Evolutionary conservation across 2,888 invertebrate species (phyloP), one percentile per base, ranked within the genome.

Genomic region (Sclerodermus sp.): DNA sequence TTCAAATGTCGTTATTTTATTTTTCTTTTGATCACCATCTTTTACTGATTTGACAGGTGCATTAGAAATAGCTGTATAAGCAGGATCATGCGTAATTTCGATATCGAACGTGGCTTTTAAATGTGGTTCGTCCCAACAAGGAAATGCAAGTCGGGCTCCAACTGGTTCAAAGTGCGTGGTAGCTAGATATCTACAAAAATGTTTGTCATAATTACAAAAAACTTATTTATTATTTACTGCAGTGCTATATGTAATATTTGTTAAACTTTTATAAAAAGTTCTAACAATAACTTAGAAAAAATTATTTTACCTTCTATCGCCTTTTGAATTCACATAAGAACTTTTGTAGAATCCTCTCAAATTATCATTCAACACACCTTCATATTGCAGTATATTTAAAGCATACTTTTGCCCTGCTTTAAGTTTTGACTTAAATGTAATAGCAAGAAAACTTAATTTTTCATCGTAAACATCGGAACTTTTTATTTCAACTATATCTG

Each of bases 121-220:
- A 0, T 79, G 79, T 0, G 91, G 90, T 66, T 88, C 87, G 62
- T 90, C 90, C 66, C 86, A 90, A 67, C 90, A 90, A 0, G 90
- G 90, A 71, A 90, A 90, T 0, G 85, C 88, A 39, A 82, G 81
- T 1, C 88, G 83, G 0, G 88, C 87, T 49, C 82, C 82, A 0
- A 84, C 84, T 0, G 86, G 82, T 70, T 88, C 86, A 45, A 89
- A 84, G 53, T 88, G 88, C 0, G 88, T 87, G 1, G 86, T 83
- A 1, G 85, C 84, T n/a, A 88, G 71, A 59, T 80, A 82, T 61
- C 87, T 87, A 74, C 17, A 38, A 30, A 6, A 15, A 30, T 15
- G 8, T 31, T 34, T 23, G 2, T 30, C 8, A 15, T 36, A 36
- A n/a, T 34, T 8, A 8, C 10, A 8, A 34, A 4, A n/a, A 34